A percentile compares a stretch with the other conserved stretches of the same genome.
Conservation (phyloP, 2,797 vertebrate genomes). For the Macroramphosus scolopax region DNA sequence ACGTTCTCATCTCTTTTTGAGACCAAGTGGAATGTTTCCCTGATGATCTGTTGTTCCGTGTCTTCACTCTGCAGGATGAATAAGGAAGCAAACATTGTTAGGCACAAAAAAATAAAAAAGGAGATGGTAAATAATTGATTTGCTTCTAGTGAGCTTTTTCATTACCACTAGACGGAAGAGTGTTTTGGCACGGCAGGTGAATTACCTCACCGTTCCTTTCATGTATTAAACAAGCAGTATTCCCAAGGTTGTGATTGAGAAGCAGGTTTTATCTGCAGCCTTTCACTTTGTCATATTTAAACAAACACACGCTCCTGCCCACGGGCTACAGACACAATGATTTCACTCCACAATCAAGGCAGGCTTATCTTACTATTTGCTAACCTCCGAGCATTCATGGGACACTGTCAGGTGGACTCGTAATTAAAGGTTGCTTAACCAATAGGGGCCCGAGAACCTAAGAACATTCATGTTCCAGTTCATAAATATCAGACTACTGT, state of each 20-base stretch:
- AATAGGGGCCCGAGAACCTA: background rate
- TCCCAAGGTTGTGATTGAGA: no score
- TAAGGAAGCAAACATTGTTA: conserved; percentile 13
- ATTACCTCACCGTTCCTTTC: no score
- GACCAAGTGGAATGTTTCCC: conserved; percentile 98
- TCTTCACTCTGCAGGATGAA: conserved; percentile 87
- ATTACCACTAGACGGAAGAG: no score
- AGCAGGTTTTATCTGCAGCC: no score
- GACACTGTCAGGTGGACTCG: background rate
- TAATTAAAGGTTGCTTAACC: conserved; percentile 1
- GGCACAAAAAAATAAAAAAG: conserved; percentile 17
- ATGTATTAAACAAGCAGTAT: no score
- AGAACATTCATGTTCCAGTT: background rate
- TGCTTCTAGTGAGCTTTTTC: no score
- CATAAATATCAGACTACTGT: background rate
- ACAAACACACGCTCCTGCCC: conserved; percentile 13
- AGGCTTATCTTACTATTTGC: conserved; percentile 21
- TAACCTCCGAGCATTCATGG: conserved; percentile 11
- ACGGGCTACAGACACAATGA: conserved; percentile 15
- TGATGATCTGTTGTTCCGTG: conserved; percentile 97
- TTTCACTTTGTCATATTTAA: conserved; percentile 26
- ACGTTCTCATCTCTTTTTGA: conserved; percentile 98
- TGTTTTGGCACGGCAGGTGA: no score
- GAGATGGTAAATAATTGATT: conserved; percentile 6
- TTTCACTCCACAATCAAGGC: conserved; percentile 8